Evolutionary conservation across 2,797 vertebrate genomes (phyloP), one percentile per base, ranked within the genome.

Genomic region (Manis crassicaudata): DNA sequence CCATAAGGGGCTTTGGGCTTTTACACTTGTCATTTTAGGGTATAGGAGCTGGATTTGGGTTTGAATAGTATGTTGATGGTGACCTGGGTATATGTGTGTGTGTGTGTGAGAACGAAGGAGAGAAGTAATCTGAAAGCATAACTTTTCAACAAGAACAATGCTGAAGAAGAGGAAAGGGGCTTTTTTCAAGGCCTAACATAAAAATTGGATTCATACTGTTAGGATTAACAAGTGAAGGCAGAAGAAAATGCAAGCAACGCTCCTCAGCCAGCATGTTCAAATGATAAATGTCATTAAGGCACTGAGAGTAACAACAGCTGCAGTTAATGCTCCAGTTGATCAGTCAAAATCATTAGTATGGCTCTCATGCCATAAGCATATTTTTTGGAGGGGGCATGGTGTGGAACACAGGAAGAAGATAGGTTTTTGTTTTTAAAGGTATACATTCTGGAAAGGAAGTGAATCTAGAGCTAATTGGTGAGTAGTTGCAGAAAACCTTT

Each of bases 281-380:
- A 98, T 98, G 98, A 98, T 98, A 98, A 98, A 98, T 98, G 96
- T 93, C 93, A 90, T 97, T 97, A 98, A 97, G 95, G 90, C 95
- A 43, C 93, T 93, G 97, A 98, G 98, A 98, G 97, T 97, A 98
- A 96, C 97, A 98, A 98, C 98, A 98, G 98, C 98, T 98, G 98
- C 96, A 97, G 95, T 97, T 97, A 94, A 90, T 94, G 95, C 98
- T 98, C 91, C 97, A 98, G 97, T 94, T 97, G 98, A 98, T 98
- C 96, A 95, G 96, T 98, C 96, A 98, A 98, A 98, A 98, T 96
- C 90, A 97, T 97, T 96, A 97, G 81, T 7, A 77, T 95, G 96
- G 79, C 92, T 97, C 95, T 90, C 67, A 94, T 77, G 97, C 96
- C 29, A 10, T 93, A 98, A 94, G 94, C 1, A 29, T 43, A 94